phyloP scores from a whole-genome alignment of 2,888 invertebrate species.

The Mayetiola destructor region DNA sequence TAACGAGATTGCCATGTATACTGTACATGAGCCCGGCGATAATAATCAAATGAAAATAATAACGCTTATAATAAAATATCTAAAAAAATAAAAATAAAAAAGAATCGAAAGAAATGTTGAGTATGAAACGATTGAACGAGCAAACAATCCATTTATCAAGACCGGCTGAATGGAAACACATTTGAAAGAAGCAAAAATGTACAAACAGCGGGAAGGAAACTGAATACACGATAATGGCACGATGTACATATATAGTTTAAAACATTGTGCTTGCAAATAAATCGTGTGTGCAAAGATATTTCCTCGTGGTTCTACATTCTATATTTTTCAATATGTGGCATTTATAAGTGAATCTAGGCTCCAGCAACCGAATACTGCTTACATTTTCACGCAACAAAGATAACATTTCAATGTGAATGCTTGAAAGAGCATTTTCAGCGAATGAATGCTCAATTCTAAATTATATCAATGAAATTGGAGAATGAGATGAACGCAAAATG shows the following conservation, averaged over 20 bases:
- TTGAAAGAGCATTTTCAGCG: background rate
- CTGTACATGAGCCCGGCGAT: too few relatives aligned
- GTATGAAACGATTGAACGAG: too few relatives aligned
- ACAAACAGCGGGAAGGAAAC: background rate
- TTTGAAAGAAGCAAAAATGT: too few relatives aligned
- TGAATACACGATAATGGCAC: too few relatives aligned
- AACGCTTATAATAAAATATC: background rate
- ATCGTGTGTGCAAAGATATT: constrained; percentile 6
- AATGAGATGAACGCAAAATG: constrained; percentile 10
- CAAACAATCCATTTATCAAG: too few relatives aligned
- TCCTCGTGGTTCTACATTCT: background rate
- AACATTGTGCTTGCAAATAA: constrained; percentile 1
- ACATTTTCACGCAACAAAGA: background rate
- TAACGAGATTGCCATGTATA: too few relatives aligned
- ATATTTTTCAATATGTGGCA: too few relatives aligned
- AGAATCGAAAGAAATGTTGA: background rate
- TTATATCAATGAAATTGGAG: constrained; percentile 6
- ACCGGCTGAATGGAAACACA: too few relatives aligned
- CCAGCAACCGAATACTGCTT: background rate
- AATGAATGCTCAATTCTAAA: background rate
- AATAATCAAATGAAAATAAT: too few relatives aligned
- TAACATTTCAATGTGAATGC: background rate
- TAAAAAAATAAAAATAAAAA: background rate
- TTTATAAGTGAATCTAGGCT: too few relatives aligned
- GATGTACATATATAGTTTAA: background rate